Base-by-base conservation (phyloP, 2,888 invertebrate species). In the Augochlorella aurata region DNA sequence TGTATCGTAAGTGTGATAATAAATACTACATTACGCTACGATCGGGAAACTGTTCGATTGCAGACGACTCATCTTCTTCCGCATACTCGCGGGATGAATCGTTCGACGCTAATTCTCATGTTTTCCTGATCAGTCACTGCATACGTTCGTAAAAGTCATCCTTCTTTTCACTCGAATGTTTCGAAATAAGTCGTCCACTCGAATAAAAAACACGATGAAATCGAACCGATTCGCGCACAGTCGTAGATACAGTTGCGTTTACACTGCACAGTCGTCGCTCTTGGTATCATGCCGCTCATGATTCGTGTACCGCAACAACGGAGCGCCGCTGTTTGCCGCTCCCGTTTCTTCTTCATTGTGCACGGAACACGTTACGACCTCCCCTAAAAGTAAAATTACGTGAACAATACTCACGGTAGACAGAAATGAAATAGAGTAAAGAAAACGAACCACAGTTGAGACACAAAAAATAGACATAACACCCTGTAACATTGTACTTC, bases 291-390 rank as follows among this genome's bases (percentile, higher is more conserved):
- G 91, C 87, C 93, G 93, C 67, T 93, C 93, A 74, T 93, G 93
- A 85, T 93, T 93, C 21, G 93, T 93, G 74, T 93, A 93, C 47
- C 89, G 90, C 49, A 93, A 84, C 50, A 93, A 86, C 24, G 93
- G 93, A 88, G 93, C 91, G 9, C 89, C 90, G 18, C 91, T 92
- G 45, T 89, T 91, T 45, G 89, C 81, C 24, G 90, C 84, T 47
- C 84, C 87, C n/a, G 88, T 79, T 49, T 93, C 92, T 50, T 93
- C 93, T 47, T 92, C 93, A 61, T 91, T 91, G 49, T 85, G 90
- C 63, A 88, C 87, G 21, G 90, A 84, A 73, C 90, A 90, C 38
- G 89, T 90, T 18, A 89, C 90, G 47, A 90, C 90, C 82, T 92
- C 92, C 70, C 90, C 93, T 92, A 86, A 44, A 83, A 85, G 47